A percentile compares a stretch with the other conserved stretches of the same genome.
Evolutionary conservation across 2,888 invertebrate species (phyloP).

Genomic region (Caenorhabditis sp.): DNA sequence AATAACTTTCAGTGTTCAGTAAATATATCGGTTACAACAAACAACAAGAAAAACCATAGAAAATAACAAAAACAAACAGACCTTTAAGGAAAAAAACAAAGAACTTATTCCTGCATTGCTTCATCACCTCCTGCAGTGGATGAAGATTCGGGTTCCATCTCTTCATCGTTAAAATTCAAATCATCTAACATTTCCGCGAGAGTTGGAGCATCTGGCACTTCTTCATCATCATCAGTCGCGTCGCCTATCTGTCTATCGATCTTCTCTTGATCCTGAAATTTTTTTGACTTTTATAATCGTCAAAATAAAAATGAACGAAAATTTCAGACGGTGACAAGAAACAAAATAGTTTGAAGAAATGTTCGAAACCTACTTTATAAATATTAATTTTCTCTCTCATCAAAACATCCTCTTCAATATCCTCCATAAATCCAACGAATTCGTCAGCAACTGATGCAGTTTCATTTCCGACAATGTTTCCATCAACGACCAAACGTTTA

Average conservation of each 20-base stretch:
- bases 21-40: neutral
- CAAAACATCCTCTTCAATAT: constrained; percentile 91
- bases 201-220: constrained; percentile 79
- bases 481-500: constrained; percentile 79
- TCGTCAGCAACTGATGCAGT: constrained; percentile 71
- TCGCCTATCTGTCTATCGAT: constrained; percentile 12
- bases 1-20: no score
- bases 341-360: no score
- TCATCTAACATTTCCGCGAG: constrained; percentile 94
- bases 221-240: constrained; percentile 75
- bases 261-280: constrained; percentile 48
- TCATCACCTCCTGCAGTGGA: constrained; percentile 6
- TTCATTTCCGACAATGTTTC: constrained; percentile 69
- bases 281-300: no score
- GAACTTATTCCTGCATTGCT: constrained; percentile 24
- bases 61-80: constrained; percentile 5
- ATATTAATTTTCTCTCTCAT: constrained; percentile 91
- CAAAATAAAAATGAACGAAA: no score
- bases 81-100: constrained; percentile 3
- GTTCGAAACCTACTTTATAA: constrained; percentile 76
- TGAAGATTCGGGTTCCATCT: constrained; percentile 31
- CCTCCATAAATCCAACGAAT: constrained; percentile 82
- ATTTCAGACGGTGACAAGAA: no score
- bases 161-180: constrained; percentile 77
- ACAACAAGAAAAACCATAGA: neutral